These are phyloP conservation scores for Sesia bembeciformis DNA, from an alignment of 2,888 invertebrate species.

Conservation along the genomic window DNA sequence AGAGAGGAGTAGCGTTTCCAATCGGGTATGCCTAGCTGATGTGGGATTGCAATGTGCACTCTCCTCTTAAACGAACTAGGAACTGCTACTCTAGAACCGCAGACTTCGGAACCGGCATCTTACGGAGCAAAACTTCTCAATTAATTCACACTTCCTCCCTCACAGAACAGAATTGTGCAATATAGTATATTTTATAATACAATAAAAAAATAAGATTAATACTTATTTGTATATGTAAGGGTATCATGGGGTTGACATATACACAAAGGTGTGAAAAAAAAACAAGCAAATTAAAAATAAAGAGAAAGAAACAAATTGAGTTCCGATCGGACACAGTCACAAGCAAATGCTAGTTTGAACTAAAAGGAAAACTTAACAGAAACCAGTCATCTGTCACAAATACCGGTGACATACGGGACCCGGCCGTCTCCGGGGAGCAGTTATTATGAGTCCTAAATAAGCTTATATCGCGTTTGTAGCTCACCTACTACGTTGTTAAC, in stretches of 20 bases:
- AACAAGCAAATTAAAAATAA: background rate
- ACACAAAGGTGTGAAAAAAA: background rate
- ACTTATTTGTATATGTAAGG: too few relatives aligned
- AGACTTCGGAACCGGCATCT: too few relatives aligned
- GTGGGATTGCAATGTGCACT: too few relatives aligned
- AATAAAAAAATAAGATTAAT: too few relatives aligned
- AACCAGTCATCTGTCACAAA: background rate
- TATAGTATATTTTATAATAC: too few relatives aligned
- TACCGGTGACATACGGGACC: background rate
- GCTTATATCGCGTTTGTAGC: conserved; percentile 13
- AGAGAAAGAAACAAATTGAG: background rate
- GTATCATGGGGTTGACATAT: background rate
- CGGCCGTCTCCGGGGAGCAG: conserved; percentile 1
- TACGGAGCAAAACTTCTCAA: too few relatives aligned
- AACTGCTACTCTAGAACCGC: too few relatives aligned
- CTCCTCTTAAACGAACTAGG: too few relatives aligned
- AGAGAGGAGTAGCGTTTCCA: too few relatives aligned
- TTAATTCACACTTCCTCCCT: too few relatives aligned
- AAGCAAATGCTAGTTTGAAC: background rate
- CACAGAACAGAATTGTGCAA: too few relatives aligned
- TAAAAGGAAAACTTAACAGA: background rate
- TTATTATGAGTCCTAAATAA: conserved; percentile 15
- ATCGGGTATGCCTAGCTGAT: too few relatives aligned
- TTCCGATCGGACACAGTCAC: background rate
- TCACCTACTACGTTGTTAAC: conserved; percentile 10